Percentiles rank a stretch among this genome's conserved stretches.
Evolutionary conservation across 2,113 vertebrate species (phyloP).

Genomic region (Struthio camelus): DNA sequence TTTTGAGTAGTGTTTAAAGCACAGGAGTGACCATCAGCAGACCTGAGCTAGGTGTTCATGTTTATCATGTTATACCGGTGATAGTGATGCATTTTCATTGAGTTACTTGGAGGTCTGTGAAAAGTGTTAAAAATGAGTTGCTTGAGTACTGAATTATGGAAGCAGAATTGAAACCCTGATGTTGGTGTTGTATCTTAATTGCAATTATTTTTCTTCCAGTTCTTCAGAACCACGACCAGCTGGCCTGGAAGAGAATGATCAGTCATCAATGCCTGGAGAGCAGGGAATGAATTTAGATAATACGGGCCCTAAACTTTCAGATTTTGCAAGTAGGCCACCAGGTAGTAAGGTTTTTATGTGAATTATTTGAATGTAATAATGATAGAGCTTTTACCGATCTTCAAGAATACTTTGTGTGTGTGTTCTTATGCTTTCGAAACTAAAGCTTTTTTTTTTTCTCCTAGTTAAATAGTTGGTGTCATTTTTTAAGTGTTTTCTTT

Average conservation of each 20-base stretch:
- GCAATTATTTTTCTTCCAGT: conserved; percentile 63
- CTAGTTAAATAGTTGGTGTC: not conserved
- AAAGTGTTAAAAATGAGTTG: not conserved
- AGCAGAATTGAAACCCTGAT: not conserved
- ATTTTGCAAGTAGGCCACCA: conserved; percentile 88
- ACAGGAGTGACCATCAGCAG: not conserved
- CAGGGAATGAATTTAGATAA: conserved; percentile 87
- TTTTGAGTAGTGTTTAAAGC: not conserved
- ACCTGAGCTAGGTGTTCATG: not conserved
- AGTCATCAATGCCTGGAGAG: conserved; percentile 84
- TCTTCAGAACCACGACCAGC: conserved; percentile 81
- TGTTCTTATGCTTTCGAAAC: not conserved
- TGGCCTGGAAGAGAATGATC: conserved; percentile 89
- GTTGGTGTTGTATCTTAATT: not conserved
- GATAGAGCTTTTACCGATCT: not conserved
- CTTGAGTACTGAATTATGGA: not conserved
- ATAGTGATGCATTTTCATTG: not conserved
- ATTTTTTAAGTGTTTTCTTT: not conserved
- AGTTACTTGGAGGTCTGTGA: not conserved
- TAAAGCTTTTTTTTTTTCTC: not conserved
- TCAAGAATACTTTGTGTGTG: not conserved
- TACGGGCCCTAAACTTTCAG: conserved; percentile 86
- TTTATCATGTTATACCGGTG: not conserved
- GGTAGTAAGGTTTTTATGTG: conserved; percentile 73
- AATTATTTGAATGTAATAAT: not conserved